phyloP scores from a whole-genome alignment of 2,113 vertebrate genomes.

The Anolis carolinensis region DNA sequence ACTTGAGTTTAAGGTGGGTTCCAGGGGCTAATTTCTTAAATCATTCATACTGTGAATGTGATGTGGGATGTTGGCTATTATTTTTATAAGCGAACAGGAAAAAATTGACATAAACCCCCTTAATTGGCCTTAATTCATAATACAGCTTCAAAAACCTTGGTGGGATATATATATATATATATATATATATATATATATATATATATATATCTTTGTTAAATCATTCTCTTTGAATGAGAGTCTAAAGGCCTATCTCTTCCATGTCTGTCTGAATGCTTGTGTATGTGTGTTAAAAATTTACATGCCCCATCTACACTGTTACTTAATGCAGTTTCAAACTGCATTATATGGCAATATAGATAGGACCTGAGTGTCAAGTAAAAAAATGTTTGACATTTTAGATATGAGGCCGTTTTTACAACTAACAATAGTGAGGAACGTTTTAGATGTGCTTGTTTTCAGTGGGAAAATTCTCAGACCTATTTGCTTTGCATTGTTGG shows the following conservation, averaged over 20 bases:
- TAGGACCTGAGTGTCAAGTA: background rate
- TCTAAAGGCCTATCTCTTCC: background rate
- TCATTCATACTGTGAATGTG: too few relatives aligned
- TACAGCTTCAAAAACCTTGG: background rate
- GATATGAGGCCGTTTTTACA: background rate
- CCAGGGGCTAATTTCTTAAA: too few relatives aligned
- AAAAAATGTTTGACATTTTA: background rate
- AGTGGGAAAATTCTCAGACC: constrained; percentile 2
- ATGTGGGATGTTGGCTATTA: background rate
- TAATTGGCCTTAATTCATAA: background rate
- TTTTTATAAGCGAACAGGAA: constrained; percentile 20
- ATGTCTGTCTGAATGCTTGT: background rate
- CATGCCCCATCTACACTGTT: too few relatives aligned
- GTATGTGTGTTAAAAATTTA: background rate
- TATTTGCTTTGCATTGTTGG: background rate
- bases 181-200: background rate
- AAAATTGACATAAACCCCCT: constrained; percentile 52
- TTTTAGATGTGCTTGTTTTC: background rate
- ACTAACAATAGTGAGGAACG: background rate
- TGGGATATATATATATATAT: background rate
- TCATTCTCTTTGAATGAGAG: background rate
- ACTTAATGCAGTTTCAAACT: too few relatives aligned
- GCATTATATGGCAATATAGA: too few relatives aligned
- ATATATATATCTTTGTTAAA: background rate
- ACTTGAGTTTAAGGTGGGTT: too few relatives aligned